A percentile compares a stretch with the other conserved stretches of the same genome.
These are phyloP conservation scores for Diprion similis DNA, from an alignment of 1,140 invertebrate species.

Conservation along the genomic window DNA sequence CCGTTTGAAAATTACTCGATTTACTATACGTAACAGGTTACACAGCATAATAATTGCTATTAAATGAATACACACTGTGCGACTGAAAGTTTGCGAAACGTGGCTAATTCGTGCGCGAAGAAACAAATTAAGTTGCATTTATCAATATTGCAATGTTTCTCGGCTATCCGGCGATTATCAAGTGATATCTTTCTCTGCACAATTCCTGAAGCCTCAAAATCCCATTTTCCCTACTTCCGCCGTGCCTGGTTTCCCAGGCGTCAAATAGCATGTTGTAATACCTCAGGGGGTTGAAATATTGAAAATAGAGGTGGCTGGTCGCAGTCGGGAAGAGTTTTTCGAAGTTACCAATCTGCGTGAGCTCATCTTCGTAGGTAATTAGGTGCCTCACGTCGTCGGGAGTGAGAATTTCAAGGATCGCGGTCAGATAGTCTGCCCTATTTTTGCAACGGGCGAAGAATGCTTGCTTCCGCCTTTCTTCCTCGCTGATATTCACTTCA, in stretches of 20 bases:
- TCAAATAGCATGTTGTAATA: conserved; percentile 92
- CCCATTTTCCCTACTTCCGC: conserved; percentile 67
- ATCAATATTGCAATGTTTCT: neutral
- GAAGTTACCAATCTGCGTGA: conserved; percentile 74
- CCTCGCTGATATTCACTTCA: conserved; percentile 54
- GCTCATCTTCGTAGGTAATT: conserved; percentile 86
- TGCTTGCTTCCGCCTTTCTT: conserved; percentile 53
- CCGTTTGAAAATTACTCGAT: no score
- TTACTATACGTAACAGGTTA: no score
- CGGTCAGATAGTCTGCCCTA: conserved; percentile 69
- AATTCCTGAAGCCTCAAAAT: conserved; percentile 69
- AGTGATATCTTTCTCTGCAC: conserved; percentile 72
- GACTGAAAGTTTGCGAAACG: neutral
- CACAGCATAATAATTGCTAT: neutral
- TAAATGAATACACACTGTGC: neutral
- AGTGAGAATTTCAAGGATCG: conserved; percentile 75
- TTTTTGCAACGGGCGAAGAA: conserved; percentile 66
- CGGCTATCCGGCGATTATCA: conserved; percentile 60
- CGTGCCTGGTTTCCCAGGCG: conserved; percentile 83
- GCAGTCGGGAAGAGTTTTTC: conserved; percentile 84
- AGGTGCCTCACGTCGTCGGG: conserved; percentile 86
- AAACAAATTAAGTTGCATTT: no score
- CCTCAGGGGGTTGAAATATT: conserved; percentile 77
- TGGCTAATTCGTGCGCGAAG: no score
- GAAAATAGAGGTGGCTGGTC: conserved; percentile 76